Base-by-base conservation (phyloP, 1,140 invertebrate species). In the Melanaphis sacchari region DNA sequence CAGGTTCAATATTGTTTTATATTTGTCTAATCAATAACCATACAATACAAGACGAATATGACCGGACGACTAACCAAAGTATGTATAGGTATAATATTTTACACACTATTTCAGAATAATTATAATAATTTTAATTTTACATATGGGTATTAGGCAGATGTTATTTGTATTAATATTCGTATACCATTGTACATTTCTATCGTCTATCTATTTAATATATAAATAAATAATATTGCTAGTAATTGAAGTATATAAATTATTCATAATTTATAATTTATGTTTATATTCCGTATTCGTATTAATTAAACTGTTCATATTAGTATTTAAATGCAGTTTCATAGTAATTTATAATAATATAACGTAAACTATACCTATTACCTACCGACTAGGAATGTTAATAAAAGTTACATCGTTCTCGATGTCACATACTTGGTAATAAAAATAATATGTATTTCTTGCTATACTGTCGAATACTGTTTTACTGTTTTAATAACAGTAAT, bases 401-500 rank as follows among this genome's bases (percentile, higher is more conserved):
- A 85, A 85, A 85, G 84, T 85, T 85, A 85, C 41, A 43, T 85
- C 84, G 41, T 41, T 85, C 40, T 43, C 41, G 8, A 31, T 31
- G 11, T 31, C 24, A 40, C 26, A 90, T 59, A 41, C 38, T 59
- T 15, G 54, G 52, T 40, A 66, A 90, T 90, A 90, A 90, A 90
- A 90, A 85, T 85, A 84, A 41, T 41, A 43, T n/a, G 31, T 85
- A 85, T 31, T 85, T 85, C 40, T 85, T 43, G 21, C 26, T 85
- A 43, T 40, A 85, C 82, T 2, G 84, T 43, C 31, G 54, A 59
- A 90, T 66, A 90, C 36, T 43, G 31, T 90, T 43, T 76, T 41
- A 89, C 87, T n/a, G 46, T 90, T 90, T 90, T 59, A 90, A 90
- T 90, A 90, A 41, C 89, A 59, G 36, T 31, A 90, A 59, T 90